Percentiles rank a stretch among this genome's conserved stretches.
phyloP scores from a whole-genome alignment of 2,888 invertebrate genomes.

The Cataglyphis cursor region DNA sequence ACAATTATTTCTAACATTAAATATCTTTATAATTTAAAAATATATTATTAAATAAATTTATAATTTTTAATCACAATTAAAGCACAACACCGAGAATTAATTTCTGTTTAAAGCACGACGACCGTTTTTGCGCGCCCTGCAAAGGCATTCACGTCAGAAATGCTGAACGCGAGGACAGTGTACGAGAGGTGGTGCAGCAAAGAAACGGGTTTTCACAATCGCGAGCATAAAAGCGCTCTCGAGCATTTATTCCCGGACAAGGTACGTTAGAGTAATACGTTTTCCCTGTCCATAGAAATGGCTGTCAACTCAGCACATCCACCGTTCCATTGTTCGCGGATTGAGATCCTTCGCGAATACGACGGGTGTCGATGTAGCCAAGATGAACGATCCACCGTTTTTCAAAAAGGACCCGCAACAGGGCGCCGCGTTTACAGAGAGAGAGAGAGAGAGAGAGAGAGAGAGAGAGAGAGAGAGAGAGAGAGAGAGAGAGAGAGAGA shows the following conservation, averaged over 20 bases:
- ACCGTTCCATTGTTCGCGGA: conserved; percentile 51
- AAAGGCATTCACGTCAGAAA: conserved; percentile 3
- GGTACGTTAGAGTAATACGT: conserved; percentile 55
- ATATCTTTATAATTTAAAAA: background rate
- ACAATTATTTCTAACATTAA: background rate
- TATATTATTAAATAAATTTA: background rate
- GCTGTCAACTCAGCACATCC: conserved; percentile 57
- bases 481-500: too few species aligned
- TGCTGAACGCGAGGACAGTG: conserved; percentile 3
- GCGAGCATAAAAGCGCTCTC: conserved; percentile 50
- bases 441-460: background rate
- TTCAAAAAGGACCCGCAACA: conserved; percentile 45
- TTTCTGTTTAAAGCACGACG: background rate
- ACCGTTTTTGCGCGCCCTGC: background rate
- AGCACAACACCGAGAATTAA: conserved; percentile 12
- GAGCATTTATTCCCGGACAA: conserved; percentile 52
- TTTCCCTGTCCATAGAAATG: conserved; percentile 57
- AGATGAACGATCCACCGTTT: conserved; percentile 52
- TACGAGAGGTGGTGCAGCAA: background rate
- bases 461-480: too few species aligned
- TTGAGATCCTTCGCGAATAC: conserved; percentile 54
- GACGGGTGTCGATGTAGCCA: conserved; percentile 50
- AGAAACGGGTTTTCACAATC: conserved; percentile 53
- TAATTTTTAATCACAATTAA: conserved; percentile 10
- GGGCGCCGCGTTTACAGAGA: conserved; percentile 23